Conservation (phyloP, 2,113 vertebrate species). For the Seriola rivoliana region DNA sequence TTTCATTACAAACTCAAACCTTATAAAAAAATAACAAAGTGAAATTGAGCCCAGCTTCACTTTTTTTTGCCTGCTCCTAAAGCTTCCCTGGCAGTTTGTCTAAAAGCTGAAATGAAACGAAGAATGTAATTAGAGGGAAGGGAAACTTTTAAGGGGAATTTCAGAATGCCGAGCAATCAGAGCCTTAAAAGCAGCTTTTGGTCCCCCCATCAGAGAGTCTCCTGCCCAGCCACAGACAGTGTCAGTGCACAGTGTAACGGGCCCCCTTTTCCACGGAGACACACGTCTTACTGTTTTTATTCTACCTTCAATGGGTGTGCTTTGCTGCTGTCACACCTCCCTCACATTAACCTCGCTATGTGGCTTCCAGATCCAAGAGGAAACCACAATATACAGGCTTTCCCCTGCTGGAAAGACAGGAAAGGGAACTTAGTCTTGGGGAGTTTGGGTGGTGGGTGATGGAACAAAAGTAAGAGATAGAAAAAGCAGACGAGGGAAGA, state of each 20-base stretch:
- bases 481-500: conserved; percentile 43
- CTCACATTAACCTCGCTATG: conserved; percentile 59
- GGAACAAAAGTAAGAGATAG: conserved; percentile 42
- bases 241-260: conserved; percentile 53
- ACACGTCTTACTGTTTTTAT: conserved; percentile 56
- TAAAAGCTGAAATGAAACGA: conserved; percentile 81
- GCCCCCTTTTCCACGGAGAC: conserved; percentile 55
- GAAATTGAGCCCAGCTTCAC: conserved; percentile 72
- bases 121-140: conserved; percentile 82
- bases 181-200: conserved; percentile 75
- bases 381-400: conserved; percentile 63
- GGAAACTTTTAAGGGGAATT: conserved; percentile 81
- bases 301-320: conserved; percentile 55
- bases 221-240: conserved; percentile 70
- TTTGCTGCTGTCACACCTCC: conserved; percentile 71
- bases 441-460: conserved; percentile 36
- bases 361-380: conserved; percentile 60
- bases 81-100: conserved; percentile 80
- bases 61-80: conserved; percentile 67
- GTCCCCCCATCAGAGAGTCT: conserved; percentile 68
- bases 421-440: conserved; percentile 42
- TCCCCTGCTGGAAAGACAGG: conserved; percentile 49
- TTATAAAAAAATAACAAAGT: conserved; percentile 76
- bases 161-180: conserved; percentile 78
- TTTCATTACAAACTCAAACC: conserved; percentile 80